Evolutionary conservation across 2,113 vertebrate species (phyloP), one percentile per base, ranked within the genome.

Genomic region (Hyla sarda): DNA sequence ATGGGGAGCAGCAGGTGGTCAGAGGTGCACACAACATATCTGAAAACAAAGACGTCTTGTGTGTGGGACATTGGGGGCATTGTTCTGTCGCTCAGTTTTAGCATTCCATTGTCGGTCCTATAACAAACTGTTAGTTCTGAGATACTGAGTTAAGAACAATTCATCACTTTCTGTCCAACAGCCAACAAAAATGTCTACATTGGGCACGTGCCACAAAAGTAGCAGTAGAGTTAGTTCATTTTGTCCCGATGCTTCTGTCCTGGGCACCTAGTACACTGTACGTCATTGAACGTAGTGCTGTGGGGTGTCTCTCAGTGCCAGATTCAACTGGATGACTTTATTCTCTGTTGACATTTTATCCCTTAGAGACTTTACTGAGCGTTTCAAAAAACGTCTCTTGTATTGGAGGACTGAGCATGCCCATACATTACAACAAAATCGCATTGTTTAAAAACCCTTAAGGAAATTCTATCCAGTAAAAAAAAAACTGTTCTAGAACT

Each of bases 101-200:
- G 71, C 82, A 84, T 75, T 84, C 71, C 82, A 75, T 75, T 77
- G 52, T 84, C 82, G 41, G 83, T 17, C 52, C 72, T 84, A 77
- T 76, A 84, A 84, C 83, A 77, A 76, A 34, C 21, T 84, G 73
- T 84, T 67, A 37, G 83, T 76, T 34, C 73, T 32, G 10, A 17
- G 28, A 50, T 77, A 60, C 73, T 48, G 45, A 50, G 73, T 84
- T 76, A 77, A 77, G 56, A 84, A 84, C 73, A 84, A 60, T 77
- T 30, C 83, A 84, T 84, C 37, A 52, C 45, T 67, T 84, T 74
- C 54, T 84, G 82, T 74, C 69, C 16, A 1, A 10, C 52, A 7
- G 72, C 83, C 73, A 84, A 77, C 37, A 50, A 76, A 84, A 84
- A 84, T 77, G 83, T 84, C 83, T 67, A 12, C 41, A 16, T 84